Percentiles rank a stretch among this genome's conserved stretches.
These are phyloP conservation scores for Pseudorectes ferrugineus DNA, from an alignment of 2,113 vertebrate genomes.

Conservation along the genomic window DNA sequence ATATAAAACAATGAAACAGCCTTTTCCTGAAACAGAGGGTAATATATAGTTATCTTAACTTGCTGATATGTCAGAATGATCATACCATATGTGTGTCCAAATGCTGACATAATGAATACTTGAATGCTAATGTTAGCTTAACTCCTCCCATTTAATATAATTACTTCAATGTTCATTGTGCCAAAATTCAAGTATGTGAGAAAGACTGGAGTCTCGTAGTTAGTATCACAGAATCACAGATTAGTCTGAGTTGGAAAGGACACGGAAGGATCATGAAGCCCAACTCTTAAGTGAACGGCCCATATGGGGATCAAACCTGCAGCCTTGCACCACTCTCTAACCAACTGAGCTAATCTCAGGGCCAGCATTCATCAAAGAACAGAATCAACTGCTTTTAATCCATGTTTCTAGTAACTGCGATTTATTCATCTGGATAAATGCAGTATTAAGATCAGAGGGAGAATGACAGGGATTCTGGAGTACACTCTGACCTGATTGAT, in stretches of 20 bases:
- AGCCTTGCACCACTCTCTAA: background rate
- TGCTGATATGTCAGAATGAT: background rate
- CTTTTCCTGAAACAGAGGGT: background rate
- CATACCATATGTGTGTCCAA: background rate
- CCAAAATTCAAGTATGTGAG: background rate
- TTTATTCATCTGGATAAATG: background rate
- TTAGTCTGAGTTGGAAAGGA: background rate
- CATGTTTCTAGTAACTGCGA: background rate
- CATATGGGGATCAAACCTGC: background rate
- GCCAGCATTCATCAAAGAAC: background rate
- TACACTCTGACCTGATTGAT: background rate
- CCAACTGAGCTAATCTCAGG: background rate
- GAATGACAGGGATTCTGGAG: background rate
- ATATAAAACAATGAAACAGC: background rate
- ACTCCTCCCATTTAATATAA: background rate
- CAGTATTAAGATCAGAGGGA: background rate
- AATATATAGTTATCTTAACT: background rate
- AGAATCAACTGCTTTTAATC: background rate
- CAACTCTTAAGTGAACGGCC: fast-evolving
- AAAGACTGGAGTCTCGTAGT: background rate
- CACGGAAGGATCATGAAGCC: background rate
- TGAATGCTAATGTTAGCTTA: background rate
- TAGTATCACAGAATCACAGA: background rate
- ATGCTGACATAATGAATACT: background rate
- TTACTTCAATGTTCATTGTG: background rate